Evolutionary conservation across 2,888 invertebrate genomes (phyloP).

Genomic region (Ormia ochracea): DNA sequence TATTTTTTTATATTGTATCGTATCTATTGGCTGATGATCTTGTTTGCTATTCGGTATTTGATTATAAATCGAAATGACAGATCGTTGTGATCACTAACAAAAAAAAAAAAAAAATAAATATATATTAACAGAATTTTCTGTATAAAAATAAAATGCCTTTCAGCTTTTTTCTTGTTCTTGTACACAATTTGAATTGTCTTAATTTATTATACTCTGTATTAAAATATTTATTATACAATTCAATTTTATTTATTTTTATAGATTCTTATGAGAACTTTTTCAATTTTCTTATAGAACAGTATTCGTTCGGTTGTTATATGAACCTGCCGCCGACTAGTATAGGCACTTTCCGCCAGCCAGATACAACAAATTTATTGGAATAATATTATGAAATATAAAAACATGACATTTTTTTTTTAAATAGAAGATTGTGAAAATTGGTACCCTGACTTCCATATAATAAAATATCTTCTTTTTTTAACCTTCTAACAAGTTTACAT

Average conservation of each 20-base stretch:
- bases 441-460: too few relatives aligned
- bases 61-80: conserved; percentile 77
- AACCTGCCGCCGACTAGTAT: background rate
- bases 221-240: conserved; percentile 38
- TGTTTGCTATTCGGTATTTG: conserved; percentile 54
- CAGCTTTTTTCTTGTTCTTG: background rate
- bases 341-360: too few relatives aligned
- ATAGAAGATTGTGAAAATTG: too few relatives aligned
- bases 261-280: conserved; percentile 35
- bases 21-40: conserved; percentile 52
- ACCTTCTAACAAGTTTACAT: too few relatives aligned
- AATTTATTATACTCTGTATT: conserved; percentile 49
- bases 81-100: conserved; percentile 73
- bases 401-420: too few relatives aligned
- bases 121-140: conserved; percentile 3
- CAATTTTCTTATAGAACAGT: background rate
- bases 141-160: conserved; percentile 37
- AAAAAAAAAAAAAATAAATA: conserved; percentile 34
- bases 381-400: too few relatives aligned
- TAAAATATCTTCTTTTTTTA: too few relatives aligned
- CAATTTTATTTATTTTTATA: conserved; percentile 37
- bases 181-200: conserved; percentile 31
- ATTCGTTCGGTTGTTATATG: background rate
- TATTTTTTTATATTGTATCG: background rate
- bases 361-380: too few relatives aligned